phyloP scores from a whole-genome alignment of 1,140 invertebrate species.

The Pogonomyrmex californicus region DNA sequence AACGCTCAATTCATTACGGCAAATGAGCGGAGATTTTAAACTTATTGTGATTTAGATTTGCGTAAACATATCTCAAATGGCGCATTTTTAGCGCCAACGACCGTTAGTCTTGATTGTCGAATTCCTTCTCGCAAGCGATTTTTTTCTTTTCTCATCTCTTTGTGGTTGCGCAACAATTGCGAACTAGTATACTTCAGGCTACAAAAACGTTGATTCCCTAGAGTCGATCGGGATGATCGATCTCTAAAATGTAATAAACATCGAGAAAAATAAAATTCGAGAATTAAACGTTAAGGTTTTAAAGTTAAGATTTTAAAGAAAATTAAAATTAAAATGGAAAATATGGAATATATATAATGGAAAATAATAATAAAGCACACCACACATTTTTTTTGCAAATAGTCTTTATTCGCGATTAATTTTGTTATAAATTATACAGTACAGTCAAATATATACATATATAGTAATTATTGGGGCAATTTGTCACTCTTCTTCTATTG shows the following conservation, averaged over 20 bases:
- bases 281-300: neutral
- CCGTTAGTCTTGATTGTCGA: no score
- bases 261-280: no score
- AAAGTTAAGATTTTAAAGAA: no score
- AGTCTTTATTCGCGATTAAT: neutral
- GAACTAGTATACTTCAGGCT: neutral
- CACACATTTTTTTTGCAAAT: neutral
- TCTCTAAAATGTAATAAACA: no score
- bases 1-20: slow-evolving; percentile 17
- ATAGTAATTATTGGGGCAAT: neutral
- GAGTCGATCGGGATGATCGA: no score
- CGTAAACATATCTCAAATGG: neutral
- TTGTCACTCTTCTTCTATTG: neutral
- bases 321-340: neutral
- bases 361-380: neutral
- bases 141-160: neutral
- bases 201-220: neutral
- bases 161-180: neutral
- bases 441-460: neutral
- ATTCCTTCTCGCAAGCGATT: neutral
- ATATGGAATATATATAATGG: neutral
- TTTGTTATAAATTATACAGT: neutral
- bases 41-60: neutral
- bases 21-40: neutral
- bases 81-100: neutral